Base-by-base conservation (phyloP, 2,888 invertebrate species). In the Latrodectus hesperus region DNA sequence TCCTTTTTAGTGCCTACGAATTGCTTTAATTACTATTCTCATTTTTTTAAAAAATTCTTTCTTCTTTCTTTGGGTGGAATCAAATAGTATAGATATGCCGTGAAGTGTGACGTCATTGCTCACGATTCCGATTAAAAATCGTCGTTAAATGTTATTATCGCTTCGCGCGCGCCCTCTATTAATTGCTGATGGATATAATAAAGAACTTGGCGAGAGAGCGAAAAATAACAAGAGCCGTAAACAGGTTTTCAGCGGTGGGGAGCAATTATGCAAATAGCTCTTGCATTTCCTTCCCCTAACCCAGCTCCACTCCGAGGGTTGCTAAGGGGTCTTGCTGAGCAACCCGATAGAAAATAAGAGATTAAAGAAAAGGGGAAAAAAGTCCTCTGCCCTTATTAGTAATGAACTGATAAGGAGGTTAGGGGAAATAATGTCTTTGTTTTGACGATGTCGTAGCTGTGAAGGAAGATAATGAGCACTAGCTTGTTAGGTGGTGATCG, bases 11-110 rank as follows among this genome's bases (percentile, higher is more conserved):
- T 38, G 49, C 65, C 65, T 65, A 67, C 76, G 51, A 77, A 77
- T 77, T 77, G 65, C 76, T 77, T 77, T 77, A 77, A 77, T 77
- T 77, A 77, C 64, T 38, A 71, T 71, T 71, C 51, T 51, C 9
- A 14, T 51, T 51, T 38, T 49, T 68, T 68, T 68, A 26, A 17
- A 26, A 26, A 68, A 26, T 22, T 68, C 38, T 68, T 71, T 55
- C 55, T 60, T 60, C 60, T n/a, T 60, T 60, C 60, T 38, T 38
- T 38, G 38, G 38, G 5, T 38, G 38, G 8, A 60, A n/a, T 60
- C 60, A 60, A 60, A 60, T 8, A 60, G 14, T n/a, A 60, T 60
- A 12, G 60, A 6, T 11, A 60, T 60, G 60, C 60, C 8, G 12
- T 60, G 60, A 9, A 5, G 60, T n/a, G 60, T 60, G 60, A 60